phyloP scores from a whole-genome alignment of 2,888 invertebrate genomes.

The Pristionchus mayeri region DNA sequence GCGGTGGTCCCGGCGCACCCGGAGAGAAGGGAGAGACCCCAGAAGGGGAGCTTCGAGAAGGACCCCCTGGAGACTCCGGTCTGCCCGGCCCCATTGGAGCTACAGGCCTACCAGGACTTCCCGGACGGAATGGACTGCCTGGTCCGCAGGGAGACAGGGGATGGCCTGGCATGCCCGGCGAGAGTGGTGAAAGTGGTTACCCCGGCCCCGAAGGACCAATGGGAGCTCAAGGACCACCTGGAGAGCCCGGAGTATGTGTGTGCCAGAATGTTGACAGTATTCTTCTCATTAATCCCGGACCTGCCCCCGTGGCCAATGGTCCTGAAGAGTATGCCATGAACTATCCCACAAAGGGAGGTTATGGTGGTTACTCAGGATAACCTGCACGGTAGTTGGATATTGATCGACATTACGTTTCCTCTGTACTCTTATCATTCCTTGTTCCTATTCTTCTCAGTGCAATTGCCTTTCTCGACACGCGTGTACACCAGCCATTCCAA shows the following conservation, averaged over 20 bases:
- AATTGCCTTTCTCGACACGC: conserved; percentile 43
- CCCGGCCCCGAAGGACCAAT: conserved; percentile 73
- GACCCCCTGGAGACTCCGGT: conserved; percentile 75
- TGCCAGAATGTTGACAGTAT: conserved; percentile 76
- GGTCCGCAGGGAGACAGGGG: conserved; percentile 61
- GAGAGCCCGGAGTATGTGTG: conserved; percentile 73
- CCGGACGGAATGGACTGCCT: conserved; percentile 59
- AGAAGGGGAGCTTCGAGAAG: conserved; percentile 68
- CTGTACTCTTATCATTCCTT: not conserved
- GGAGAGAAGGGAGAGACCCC: conserved; percentile 76
- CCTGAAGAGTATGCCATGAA: conserved; percentile 63
- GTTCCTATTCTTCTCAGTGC: conserved; percentile 38
- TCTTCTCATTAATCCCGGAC: conserved; percentile 73
- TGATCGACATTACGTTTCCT: not conserved
- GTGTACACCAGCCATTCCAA: conserved; percentile 43
- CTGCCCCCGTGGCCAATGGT: conserved; percentile 66
- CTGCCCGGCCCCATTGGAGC: conserved; percentile 75
- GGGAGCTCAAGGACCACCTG: conserved; percentile 71
- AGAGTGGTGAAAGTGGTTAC: conserved; percentile 73
- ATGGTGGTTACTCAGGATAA: conserved; percentile 53
- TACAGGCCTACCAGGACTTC: conserved; percentile 73
- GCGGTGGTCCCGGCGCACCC: conserved; percentile 74
- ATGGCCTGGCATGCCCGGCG: conserved; percentile 73
- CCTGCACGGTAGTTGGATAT: not conserved
- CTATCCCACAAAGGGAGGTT: conserved; percentile 38